Percentiles rank a stretch among this genome's conserved stretches.
phyloP scores from a whole-genome alignment of 2,888 invertebrate species.

The Xanthia icteritia region DNA sequence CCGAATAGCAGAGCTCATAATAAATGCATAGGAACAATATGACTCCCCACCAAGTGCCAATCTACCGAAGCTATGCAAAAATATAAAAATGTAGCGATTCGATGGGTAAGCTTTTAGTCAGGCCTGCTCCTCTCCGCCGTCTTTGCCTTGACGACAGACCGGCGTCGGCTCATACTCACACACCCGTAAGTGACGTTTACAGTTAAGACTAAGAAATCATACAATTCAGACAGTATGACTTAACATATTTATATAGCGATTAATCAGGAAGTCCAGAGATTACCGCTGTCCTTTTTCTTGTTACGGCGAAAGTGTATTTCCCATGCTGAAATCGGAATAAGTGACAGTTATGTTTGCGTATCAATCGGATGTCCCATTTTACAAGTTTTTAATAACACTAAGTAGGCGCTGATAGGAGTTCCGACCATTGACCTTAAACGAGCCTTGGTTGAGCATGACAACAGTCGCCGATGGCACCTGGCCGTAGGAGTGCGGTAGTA shows the following conservation, averaged over 20 bases:
- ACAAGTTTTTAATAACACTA: constrained; percentile 18
- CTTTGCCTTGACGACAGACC: constrained; percentile 54
- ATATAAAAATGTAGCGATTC: constrained; percentile 58
- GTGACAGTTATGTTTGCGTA: constrained; percentile 18
- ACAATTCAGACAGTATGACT: constrained; percentile 12
- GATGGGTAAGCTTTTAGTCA: constrained; percentile 58
- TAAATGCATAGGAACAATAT: constrained; percentile 58
- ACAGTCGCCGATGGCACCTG: constrained; percentile 11
- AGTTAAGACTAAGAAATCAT: constrained; percentile 39
- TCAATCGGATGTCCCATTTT: not conserved
- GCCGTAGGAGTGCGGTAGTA: constrained; percentile 18
- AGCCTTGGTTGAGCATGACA: constrained; percentile 20
- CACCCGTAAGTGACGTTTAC: constrained; percentile 43
- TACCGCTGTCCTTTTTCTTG: not conserved
- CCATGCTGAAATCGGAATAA: constrained; percentile 5
- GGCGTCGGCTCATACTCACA: constrained; percentile 55
- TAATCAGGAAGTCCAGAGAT: not conserved
- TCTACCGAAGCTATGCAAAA: constrained; percentile 41
- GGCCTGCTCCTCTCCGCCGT: constrained; percentile 60
- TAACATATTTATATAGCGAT: not conserved
- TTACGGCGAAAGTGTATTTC: not conserved
- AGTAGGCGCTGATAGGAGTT: constrained; percentile 5
- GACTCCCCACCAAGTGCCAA: constrained; percentile 57
- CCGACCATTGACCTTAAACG: constrained; percentile 12
- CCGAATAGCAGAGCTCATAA: constrained; percentile 47